These are phyloP conservation scores for Caenorhabditis tropicalis DNA, from an alignment of 1,140 invertebrate species.

Conservation along the genomic window DNA sequence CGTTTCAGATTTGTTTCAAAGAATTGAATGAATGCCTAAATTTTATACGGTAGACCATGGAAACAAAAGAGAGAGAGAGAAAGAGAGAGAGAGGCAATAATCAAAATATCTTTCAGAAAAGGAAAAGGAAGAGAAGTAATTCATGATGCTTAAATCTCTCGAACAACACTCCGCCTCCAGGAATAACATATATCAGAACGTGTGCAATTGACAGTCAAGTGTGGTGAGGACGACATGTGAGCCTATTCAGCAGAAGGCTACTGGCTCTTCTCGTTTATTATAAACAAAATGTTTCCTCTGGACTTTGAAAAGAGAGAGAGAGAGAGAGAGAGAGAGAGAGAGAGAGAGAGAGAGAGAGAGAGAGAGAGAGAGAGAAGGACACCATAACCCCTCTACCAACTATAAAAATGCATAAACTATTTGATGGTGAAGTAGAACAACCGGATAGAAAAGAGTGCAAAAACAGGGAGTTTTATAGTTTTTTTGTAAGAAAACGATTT, in stretches of 20 bases:
- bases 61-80: no score
- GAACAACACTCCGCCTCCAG: not conserved
- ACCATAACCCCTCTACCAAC: not conserved
- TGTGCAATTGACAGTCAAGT: conserved; percentile 42
- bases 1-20: no score
- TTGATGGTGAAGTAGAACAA: not conserved
- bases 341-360: not conserved
- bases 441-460: conserved; percentile 16
- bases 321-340: not conserved
- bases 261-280: not conserved
- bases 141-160: not conserved
- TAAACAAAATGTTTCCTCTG: conserved; percentile 38
- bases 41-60: no score
- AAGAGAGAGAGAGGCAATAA: no score
- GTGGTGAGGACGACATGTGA: conserved; percentile 44
- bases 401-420: conserved; percentile 43
- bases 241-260: not conserved
- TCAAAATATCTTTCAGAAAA: no score
- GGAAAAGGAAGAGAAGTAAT: not conserved
- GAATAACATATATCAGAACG: conserved; percentile 27
- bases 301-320: not conserved
- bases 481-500: not conserved
- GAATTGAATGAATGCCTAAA: no score
- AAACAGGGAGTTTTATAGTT: conserved; percentile 9
- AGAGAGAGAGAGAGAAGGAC: not conserved